These are phyloP conservation scores for Neelides sp. DNA, from an alignment of 1,140 invertebrate species.

Conservation along the genomic window DNA sequence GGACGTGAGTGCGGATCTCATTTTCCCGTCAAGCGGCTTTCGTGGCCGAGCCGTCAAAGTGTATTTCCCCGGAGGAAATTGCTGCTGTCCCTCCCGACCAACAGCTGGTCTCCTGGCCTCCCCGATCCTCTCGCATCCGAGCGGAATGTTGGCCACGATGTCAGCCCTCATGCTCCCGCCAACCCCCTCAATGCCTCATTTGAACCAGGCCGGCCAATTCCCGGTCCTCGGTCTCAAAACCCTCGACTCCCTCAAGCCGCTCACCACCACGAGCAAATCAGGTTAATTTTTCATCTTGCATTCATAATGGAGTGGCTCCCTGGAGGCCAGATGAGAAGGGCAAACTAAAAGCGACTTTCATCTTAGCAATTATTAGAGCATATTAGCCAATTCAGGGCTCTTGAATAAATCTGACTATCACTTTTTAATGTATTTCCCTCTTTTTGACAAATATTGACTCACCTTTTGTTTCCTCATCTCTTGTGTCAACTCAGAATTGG, in stretches of 20 bases:
- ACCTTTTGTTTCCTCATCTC: too few species aligned
- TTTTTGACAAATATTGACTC: too few species aligned
- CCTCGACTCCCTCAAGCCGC: conserved; percentile 12
- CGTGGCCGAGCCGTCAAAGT: neutral
- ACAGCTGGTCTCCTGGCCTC: conserved; percentile 30
- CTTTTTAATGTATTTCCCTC: too few species aligned
- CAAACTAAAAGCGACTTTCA: too few species aligned
- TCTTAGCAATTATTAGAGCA: too few species aligned
- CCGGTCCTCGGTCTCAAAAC: conserved; percentile 18
- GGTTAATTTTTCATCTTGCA: conserved; percentile 26
- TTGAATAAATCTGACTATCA: too few species aligned
- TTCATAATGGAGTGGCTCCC: too few species aligned
- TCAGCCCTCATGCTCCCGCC: conserved; percentile 31
- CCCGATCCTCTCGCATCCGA: conserved; percentile 25
- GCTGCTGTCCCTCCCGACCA: conserved; percentile 29
- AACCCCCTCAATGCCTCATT: conserved; percentile 20
- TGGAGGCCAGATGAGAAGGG: too few species aligned
- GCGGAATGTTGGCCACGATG: conserved; percentile 31
- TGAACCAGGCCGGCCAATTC: conserved; percentile 21
- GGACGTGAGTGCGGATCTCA: too few species aligned
- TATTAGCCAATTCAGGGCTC: too few species aligned
- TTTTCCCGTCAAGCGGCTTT: neutral
- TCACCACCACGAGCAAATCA: conserved; percentile 23
- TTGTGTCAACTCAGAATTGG: too few species aligned
- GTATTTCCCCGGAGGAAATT: conserved; percentile 19